A percentile compares a stretch with the other conserved stretches of the same genome.
These are phyloP conservation scores for Sinopyrophorus schimmeli DNA, from an alignment of 2,888 invertebrate genomes.

Conservation along the genomic window DNA sequence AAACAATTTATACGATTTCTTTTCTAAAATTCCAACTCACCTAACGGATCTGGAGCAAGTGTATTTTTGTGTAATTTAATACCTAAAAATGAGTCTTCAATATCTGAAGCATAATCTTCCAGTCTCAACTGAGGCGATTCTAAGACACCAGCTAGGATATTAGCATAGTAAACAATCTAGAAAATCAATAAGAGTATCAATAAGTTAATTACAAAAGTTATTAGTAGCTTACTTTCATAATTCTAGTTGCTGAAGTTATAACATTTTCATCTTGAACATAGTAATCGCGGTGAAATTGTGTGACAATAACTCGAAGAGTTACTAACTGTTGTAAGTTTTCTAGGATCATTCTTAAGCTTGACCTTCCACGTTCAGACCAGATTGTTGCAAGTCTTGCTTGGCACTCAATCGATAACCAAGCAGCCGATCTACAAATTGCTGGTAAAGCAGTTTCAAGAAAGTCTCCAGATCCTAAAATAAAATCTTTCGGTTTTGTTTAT, in stretches of 20 bases:
- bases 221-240: constrained; percentile 71
- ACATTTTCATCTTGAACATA: constrained; percentile 83
- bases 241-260: constrained; percentile 82
- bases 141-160: constrained; percentile 79
- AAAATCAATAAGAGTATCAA: constrained; percentile 31
- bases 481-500: too few relatives aligned
- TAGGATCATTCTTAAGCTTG: constrained; percentile 66
- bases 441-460: constrained; percentile 83
- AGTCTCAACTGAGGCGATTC: constrained; percentile 67
- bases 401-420: constrained; percentile 70
- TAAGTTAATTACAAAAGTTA: not conserved
- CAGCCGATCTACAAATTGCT: constrained; percentile 75
- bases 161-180: constrained; percentile 84
- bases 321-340: constrained; percentile 86
- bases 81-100: constrained; percentile 53
- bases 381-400: constrained; percentile 80
- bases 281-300: constrained; percentile 71
- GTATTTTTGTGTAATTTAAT: constrained; percentile 51
- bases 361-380: constrained; percentile 67
- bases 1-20: too few relatives aligned
- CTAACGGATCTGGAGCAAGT: constrained; percentile 64
- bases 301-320: constrained; percentile 80
- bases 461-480: constrained; percentile 69
- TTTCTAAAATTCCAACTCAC: constrained; percentile 48
- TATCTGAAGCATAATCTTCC: constrained; percentile 58